Evolutionary conservation across 2,113 vertebrate genomes (phyloP), one percentile per base, ranked within the genome.

Genomic region (Cyanoliseus patagonus): DNA sequence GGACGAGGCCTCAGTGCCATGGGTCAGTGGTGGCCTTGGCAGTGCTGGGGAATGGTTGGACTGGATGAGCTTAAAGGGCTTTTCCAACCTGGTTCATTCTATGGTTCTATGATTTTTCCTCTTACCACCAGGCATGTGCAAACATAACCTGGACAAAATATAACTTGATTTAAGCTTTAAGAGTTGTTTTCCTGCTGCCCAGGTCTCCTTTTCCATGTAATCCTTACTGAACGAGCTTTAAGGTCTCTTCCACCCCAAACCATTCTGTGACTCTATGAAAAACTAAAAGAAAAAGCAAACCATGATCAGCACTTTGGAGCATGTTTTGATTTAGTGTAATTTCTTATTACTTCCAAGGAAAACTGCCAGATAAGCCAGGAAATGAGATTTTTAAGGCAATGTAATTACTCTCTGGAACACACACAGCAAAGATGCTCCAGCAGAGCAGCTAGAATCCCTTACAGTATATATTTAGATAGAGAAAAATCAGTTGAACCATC

Each of bases 301-400:
- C 30, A 6, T 0, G 24, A 47, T 16, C 59, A 51, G 24, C 6
- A 3, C 42, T 70, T 14, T 0, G 6, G 25, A 27, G 23, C 5
- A 7, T 10, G 7, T 52, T 72, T 37, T n/a, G n/a, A n/a, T n/a
- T 31, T 35, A 37, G 24, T 6, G 17, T 30, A 18, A 80, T 64
- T 79, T 35, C 67, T 13, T 64, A 4, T 33, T 20, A 52, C 4
- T 37, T 33, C 31, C 11, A 52, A n/a, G 3, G 63, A 37, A 70
- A 88, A 69, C 61, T 2, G 6, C 30, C 74, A 61, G 27, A 24
- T 17, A 70, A 80, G 22, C 13, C 62, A 69, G 14, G 22, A 73
- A 64, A 33, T 5, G 27, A 44, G 39, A 61, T 35, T 55, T 61
- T 66, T 24, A 70, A 55, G 62, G 51, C 30, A 66, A 31, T n/a